Evolutionary conservation across 2,797 vertebrate species (phyloP), one percentile per base, ranked within the genome.

Genomic region (Simalia tracyae): DNA sequence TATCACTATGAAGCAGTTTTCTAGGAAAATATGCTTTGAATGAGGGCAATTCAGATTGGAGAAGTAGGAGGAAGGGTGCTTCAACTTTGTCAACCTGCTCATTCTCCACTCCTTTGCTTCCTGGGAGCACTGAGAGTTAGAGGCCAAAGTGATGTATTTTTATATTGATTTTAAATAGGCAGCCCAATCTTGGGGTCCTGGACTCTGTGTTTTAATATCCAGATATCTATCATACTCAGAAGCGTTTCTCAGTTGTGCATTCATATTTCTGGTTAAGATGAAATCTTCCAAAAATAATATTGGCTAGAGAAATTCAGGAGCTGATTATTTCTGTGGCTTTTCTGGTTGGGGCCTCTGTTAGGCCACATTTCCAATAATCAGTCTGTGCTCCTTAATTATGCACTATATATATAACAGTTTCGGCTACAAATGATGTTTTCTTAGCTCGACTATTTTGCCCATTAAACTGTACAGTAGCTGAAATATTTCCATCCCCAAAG

Each of bases 201-300:
- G 46, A 12, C 42, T 93, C 61, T 87, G 24, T 59, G 57, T 94
- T 96, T 97, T 94, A 96, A 96, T 96, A 96, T 96, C 93, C 95
- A 97, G 96, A 96, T 97, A 97, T 95, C 94, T 94, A 92, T 94
- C 96, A 94, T 96, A 95, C 95, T 96, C 96, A 95, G 95, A 97
- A 92, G 95, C 96, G 95, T 96, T 96, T 96, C 95, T 97, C 93
- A 96, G 95, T 97, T 97, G 95, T 96, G 96, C 96, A 96, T 97
- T 97, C 96, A 96, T 98, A 97, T 96, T 97, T 97, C 95, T 97
- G 96, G 96, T 97, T 96, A 96, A 96, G 91, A 61, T 92, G 88
- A 93, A 96, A 96, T 97, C 96, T 97, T 97, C 96, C 93, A 97
- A 97, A 97, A 98, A 97, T 97, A 98, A 97, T 97, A 97, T 88